A percentile compares a stretch with the other conserved stretches of the same genome.
These are phyloP conservation scores for Hyperoplus immaculatus DNA, from an alignment of 2,797 vertebrate genomes.

Conservation along the genomic window DNA sequence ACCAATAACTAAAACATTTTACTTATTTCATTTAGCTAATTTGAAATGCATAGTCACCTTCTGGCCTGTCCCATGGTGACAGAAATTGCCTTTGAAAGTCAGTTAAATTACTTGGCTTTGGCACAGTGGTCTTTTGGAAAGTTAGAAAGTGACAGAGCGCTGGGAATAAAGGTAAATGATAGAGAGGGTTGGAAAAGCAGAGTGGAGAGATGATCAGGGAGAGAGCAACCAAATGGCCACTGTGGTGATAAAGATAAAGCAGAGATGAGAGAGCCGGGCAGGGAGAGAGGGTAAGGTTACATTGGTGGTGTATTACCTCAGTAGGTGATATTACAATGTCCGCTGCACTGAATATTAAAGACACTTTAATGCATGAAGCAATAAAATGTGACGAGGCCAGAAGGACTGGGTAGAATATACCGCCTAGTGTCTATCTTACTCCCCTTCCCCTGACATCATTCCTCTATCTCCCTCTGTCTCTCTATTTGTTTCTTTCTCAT, in stretches of 20 bases:
- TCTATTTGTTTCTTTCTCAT: conserved; percentile 12
- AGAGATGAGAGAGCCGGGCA: conserved; percentile 43
- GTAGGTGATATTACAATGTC: conserved; percentile 73
- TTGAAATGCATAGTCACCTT: background rate
- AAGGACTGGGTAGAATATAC: conserved; percentile 63
- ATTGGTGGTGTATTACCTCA: conserved; percentile 67
- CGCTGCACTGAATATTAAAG: conserved; percentile 61
- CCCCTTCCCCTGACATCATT: conserved; percentile 49
- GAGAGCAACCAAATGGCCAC: conserved; percentile 52
- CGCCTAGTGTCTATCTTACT: conserved; percentile 29
- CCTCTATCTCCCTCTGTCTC: conserved; percentile 8
- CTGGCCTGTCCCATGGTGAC: background rate
- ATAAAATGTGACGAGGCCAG: conserved; percentile 75
- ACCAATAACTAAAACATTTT: background rate
- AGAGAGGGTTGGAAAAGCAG: conserved; percentile 26
- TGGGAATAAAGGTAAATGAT: conserved; percentile 21
- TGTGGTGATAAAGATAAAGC: conserved; percentile 64
- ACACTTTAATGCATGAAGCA: conserved; percentile 74
- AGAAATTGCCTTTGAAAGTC: conserved; percentile 16
- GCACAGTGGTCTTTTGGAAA: conserved; percentile 13
- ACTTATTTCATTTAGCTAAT: background rate
- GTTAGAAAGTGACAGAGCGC: background rate
- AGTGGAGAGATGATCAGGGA: conserved; percentile 31
- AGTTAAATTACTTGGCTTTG: conserved; percentile 24
- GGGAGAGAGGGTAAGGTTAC: conserved; percentile 49